phyloP scores from a whole-genome alignment of 2,797 vertebrate genomes.

The Trachurus trachurus region DNA sequence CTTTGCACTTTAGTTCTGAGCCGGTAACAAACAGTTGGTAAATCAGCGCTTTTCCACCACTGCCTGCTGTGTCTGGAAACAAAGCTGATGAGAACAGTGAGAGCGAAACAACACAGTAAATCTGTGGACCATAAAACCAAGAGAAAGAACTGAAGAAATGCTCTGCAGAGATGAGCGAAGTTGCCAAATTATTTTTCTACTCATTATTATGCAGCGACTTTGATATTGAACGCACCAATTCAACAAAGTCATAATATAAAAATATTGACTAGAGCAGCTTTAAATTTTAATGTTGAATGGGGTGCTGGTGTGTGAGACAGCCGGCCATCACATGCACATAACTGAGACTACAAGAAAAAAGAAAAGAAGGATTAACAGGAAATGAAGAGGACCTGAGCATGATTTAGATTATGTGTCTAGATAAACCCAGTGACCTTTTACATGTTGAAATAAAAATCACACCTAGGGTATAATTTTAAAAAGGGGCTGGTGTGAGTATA shows the following conservation, averaged over 20 bases:
- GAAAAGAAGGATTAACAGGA: background rate
- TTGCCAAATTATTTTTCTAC: background rate
- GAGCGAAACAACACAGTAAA: background rate
- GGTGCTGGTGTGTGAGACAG: background rate
- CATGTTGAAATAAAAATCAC: constrained; percentile 29
- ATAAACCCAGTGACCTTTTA: constrained; percentile 39
- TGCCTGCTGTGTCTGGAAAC: too few species aligned
- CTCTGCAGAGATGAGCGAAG: background rate
- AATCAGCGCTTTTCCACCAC: background rate
- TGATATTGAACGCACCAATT: background rate
- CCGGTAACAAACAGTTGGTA: background rate
- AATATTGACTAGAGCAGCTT: constrained; percentile 12
- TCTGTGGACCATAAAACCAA: background rate
- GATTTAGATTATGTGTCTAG: background rate
- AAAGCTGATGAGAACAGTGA: too few species aligned
- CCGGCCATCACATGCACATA: background rate
- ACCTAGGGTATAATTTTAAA: constrained; percentile 54
- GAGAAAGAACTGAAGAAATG: background rate
- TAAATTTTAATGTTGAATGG: background rate
- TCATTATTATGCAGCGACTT: background rate
- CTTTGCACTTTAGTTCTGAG: background rate
- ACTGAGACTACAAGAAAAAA: background rate
- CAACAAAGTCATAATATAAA: background rate
- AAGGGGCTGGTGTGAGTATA: constrained; percentile 65
- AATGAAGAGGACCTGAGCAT: background rate